These are phyloP conservation scores for Meloe dianella DNA, from an alignment of 2,888 invertebrate genomes.

Conservation along the genomic window DNA sequence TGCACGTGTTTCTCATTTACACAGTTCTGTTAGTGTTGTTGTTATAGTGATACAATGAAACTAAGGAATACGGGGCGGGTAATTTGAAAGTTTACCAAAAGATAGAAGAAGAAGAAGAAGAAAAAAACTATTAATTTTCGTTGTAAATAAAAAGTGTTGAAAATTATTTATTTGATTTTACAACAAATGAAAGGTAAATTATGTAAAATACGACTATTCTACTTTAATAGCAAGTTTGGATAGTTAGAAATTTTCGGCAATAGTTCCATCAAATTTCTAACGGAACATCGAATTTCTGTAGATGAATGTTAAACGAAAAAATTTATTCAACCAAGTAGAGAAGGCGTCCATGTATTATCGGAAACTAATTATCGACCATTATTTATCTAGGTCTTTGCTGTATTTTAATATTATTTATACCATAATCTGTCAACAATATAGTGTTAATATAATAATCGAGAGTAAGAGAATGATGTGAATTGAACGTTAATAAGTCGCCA, in stretches of 20 bases:
- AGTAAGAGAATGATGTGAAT: slow-evolving; percentile 18
- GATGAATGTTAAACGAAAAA: no score
- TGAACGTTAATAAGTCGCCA: slow-evolving; percentile 21
- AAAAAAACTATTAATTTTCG: slow-evolving; percentile 5
- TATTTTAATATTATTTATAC: background rate
- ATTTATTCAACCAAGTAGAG: no score
- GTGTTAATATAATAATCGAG: background rate
- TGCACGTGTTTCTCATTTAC: slow-evolving; percentile 30
- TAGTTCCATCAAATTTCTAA: no score
- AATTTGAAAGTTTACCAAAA: background rate
- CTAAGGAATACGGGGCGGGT: background rate
- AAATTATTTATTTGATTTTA: slow-evolving; percentile 30
- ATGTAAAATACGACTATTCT: background rate
- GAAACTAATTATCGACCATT: slow-evolving; percentile 21
- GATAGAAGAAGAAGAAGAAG: no score
- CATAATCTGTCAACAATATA: background rate
- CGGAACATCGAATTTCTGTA: no score
- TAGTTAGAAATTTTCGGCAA: background rate
- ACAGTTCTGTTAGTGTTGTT: background rate
- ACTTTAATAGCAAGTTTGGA: background rate
- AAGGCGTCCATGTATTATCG: slow-evolving; percentile 16
- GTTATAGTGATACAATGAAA: slow-evolving; percentile 10
- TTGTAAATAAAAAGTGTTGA: slow-evolving; percentile 26
- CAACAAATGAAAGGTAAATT: slow-evolving; percentile 24
- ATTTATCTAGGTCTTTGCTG: slow-evolving; percentile 3